These are phyloP conservation scores for Drosophila seguyi DNA, from an alignment of 1,140 invertebrate genomes.

Conservation along the genomic window DNA sequence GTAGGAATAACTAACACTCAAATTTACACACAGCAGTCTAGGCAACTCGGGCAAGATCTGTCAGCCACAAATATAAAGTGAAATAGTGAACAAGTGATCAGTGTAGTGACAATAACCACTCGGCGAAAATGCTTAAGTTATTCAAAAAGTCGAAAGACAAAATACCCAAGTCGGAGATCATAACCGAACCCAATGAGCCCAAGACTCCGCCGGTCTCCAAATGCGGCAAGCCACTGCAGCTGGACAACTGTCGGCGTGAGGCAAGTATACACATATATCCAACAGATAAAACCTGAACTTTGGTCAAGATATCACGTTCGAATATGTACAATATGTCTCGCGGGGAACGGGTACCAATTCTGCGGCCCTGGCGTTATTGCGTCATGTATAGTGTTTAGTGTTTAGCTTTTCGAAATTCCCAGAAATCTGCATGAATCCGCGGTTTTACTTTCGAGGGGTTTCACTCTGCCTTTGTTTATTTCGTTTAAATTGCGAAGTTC, in stretches of 20 bases:
- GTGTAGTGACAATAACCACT: constrained; percentile 6
- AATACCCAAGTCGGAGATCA: constrained; percentile 82
- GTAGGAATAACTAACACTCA: constrained; percentile 11
- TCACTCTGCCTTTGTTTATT: constrained; percentile 6
- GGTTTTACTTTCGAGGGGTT: constrained; percentile 1
- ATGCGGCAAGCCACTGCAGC: constrained; percentile 77
- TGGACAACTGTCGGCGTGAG: constrained; percentile 82
- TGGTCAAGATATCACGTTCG: constrained; percentile 28
- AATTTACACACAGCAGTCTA: constrained; percentile 1
- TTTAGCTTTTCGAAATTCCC: neutral
- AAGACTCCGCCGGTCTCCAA: constrained; percentile 73
- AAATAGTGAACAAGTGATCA: constrained; percentile 5
- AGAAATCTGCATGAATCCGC: constrained; percentile 19
- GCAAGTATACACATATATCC: constrained; percentile 69
- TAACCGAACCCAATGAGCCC: constrained; percentile 71
- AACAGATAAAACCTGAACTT: constrained; percentile 33
- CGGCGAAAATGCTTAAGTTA: constrained; percentile 71
- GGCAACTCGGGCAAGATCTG: constrained; percentile 14
- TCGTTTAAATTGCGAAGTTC: constrained; percentile 11
- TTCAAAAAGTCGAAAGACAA: constrained; percentile 83
- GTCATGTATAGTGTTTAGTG: constrained; percentile 18
- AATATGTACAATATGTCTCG: neutral
- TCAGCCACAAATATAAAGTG: constrained; percentile 3
- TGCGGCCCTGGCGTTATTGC: constrained; percentile 18
- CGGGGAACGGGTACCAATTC: neutral